Evolutionary conservation across 35 echinoderm and acorn worm genomes (phyloP).

Genomic region (Hemicentrotus pulcherrimus): DNA sequence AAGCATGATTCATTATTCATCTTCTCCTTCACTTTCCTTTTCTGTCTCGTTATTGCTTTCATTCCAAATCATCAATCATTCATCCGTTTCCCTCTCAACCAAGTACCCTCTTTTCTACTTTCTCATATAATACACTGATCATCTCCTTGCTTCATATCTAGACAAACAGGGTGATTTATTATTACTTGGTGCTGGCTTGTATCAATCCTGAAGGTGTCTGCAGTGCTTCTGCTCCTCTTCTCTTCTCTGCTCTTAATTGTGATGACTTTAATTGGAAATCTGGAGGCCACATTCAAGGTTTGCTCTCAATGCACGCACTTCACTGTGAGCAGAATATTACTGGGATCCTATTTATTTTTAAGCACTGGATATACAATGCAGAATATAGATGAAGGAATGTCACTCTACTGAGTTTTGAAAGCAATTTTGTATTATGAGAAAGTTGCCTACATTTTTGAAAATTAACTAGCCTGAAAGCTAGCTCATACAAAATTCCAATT

Average conservation of each 20-base stretch:
- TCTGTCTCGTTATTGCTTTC: background rate
- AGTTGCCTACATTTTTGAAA: background rate
- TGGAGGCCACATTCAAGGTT: background rate
- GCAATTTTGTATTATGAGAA: background rate
- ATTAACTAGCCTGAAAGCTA: background rate
- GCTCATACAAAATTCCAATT: background rate
- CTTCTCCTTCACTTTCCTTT: background rate
- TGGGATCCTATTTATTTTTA: background rate
- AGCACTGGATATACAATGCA: background rate
- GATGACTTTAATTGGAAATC: background rate
- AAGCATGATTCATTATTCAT: background rate
- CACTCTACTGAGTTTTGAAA: background rate
- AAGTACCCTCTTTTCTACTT: background rate
- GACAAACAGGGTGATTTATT: constrained; percentile 1
- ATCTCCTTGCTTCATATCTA: background rate
- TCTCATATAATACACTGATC: background rate
- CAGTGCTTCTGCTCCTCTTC: background rate
- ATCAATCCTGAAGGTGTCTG: background rate
- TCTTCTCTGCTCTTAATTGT: background rate
- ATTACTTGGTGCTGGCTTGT: background rate
- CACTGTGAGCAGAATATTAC: background rate
- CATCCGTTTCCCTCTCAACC: background rate
- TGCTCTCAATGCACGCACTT: background rate
- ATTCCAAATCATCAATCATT: constrained; percentile 12
- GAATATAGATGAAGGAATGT: background rate